Base-by-base conservation (phyloP, 1,140 invertebrate genomes). In the Hermatobates lingyangjiaoensis region DNA sequence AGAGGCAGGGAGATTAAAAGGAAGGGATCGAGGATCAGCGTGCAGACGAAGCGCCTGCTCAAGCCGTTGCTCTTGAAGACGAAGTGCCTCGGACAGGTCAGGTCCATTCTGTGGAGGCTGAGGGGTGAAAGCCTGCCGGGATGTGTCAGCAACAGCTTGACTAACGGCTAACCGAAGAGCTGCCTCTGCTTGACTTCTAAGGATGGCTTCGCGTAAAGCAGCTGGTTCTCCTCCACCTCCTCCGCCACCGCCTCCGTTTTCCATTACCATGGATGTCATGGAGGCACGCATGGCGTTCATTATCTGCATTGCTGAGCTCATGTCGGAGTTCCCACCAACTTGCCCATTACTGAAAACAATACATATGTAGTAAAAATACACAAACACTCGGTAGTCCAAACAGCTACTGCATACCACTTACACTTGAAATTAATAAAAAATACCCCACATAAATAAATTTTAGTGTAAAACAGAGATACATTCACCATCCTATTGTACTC, bases 41-140 rank as follows among this genome's bases (percentile, higher is more conserved):
- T 86, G 83, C 57, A 87, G 72, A 57, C 84, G 74, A 54, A 87
- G 63, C 7, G 84, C 83, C 58, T 87, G 84, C 60, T 86, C 83
- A 59, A 87, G 63, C 60, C 83, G 70, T 58, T 85, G 81, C 60
- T 86, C 83, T 59, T 85, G 82, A 45, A 86, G 71, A 61, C 82
- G 70, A 48, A 85, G 69, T 48, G 53, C 28, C 27, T 38, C 26
- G 28, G 54, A 30, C 20, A 28, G 23, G 20, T 52, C 44, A 12
- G 27, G 44, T 12, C 48, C 42, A 15, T 47, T 45, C 40, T 24
- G 40, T 20, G 25, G 40, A 18, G 27, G 30, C 42, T 7, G 44
- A 24, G 42, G 25, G 56, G 68, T 68, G 24, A 63, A 63, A 49
- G 71, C 72, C 65, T 64, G 62, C 21, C 56, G 53, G 34, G 61